Evolutionary conservation across 2,888 invertebrate species (phyloP), one percentile per base, ranked within the genome.

Genomic region (Lordiphosa andalusiaca): DNA sequence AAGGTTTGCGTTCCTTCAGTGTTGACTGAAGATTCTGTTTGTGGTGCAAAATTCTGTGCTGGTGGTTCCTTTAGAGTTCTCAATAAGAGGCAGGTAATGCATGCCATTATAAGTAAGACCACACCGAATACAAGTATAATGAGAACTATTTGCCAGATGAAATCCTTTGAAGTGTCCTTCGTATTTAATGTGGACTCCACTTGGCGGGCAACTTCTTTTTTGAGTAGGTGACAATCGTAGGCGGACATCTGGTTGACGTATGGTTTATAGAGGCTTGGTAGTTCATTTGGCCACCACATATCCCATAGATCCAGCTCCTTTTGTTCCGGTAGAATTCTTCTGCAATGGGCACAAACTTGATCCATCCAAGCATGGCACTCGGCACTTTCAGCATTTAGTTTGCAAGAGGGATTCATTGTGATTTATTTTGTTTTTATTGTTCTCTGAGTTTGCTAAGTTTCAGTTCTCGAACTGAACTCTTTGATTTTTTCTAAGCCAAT

Each of bases 321-420:
- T 38, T 55, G 44, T 3, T 52, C 46, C 6, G 56, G 59, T 38
- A 73, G 23, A 4, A 84, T 30, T 1, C 64, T 64, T 9, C 53
- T 61, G 49, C 84, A 78, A 25, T 77, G 67, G 5, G 46, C 42
- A 7, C 60, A 47, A 1, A 71, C 60, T 4, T 66, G 53, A 9
- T 23, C 50, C 37, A 78, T 55, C 84, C 82, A 78, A 4, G 56
- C 37, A 50, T 71, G 74, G 55, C 82, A 84, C 23, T 71, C 69
- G 10, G 4, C 23, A 16, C 65, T 53, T 0, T 62, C 35, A 6
- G 67, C 52, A 30, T 68, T 52, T 9, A 60, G 16, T 35, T 40
- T 55, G 44, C 84, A 78, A n/a, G 44, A 50, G 1, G 67, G 62
- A 62, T 74, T 69, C 84, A 78, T 82, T 46, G 16, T 16, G 16